Conservation (phyloP, 2,797 vertebrate species). For the Catamblyrhynchus diadema region DNA sequence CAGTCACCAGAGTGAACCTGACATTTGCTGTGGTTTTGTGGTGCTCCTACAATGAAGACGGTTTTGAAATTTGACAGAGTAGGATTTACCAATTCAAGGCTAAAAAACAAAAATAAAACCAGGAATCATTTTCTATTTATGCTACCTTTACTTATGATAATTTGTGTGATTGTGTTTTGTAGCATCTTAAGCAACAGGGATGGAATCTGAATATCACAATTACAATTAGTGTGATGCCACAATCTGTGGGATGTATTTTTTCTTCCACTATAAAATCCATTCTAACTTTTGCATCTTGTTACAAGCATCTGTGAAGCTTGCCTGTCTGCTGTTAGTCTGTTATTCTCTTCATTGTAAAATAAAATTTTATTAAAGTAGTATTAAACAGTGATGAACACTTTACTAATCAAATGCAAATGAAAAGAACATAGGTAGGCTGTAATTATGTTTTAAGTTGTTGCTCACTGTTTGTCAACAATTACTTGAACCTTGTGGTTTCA, state of each 20-base stretch:
- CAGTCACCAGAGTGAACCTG: background rate
- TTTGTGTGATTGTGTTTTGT: background rate
- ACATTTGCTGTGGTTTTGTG: background rate
- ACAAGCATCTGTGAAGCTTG: background rate
- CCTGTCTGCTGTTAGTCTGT: background rate
- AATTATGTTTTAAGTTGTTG: background rate
- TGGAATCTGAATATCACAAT: background rate
- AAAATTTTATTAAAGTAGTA: background rate
- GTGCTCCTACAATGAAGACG: background rate
- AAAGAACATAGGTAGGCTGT: background rate
- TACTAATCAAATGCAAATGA: background rate
- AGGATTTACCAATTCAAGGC: background rate
- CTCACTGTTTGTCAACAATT: background rate
- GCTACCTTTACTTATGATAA: rapidly evolving
- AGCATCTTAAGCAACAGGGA: background rate
- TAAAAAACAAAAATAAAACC: background rate
- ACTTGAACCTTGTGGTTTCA: background rate
- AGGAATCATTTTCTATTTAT: background rate
- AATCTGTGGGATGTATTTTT: background rate
- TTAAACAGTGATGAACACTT: background rate
- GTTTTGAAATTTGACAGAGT: background rate
- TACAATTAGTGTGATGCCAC: background rate
- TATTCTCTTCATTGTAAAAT: background rate
- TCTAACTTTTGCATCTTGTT: background rate
- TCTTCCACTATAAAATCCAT: background rate